Base-by-base conservation (phyloP, 1,140 invertebrate species). In the Platorchestia sp. region DNA sequence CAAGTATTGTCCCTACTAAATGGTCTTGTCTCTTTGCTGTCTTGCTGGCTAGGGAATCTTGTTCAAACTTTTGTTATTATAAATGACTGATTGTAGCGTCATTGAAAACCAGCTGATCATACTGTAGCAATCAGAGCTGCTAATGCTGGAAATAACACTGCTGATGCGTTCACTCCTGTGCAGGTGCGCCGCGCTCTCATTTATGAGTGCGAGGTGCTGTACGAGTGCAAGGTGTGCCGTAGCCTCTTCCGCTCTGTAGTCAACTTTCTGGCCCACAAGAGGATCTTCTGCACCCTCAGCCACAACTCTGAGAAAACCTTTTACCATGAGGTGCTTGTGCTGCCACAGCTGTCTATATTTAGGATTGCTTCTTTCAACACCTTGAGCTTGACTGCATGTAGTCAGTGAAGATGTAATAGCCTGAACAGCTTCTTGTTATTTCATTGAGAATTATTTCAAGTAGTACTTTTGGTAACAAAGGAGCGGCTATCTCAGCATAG, bases 211-310 rank as follows among this genome's bases (percentile, higher is more conserved):
- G 98, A 98, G 97, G 97, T 99, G 89, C 98, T 99, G 96, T 98
- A 98, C 97, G 98, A 99, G 97, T 99, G 98, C 97, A 98, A 98
- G 97, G 97, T 98, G 45, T 99, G 98, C 97, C 97, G 98, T n/a
- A 98, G 98, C 97, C 97, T 99, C 96, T 99, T 99, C 97, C 97
- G 98, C 96, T 98, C 98, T 96, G 97, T 99, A 95, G 98, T 98
- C 0, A 99, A 99, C 97, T 98, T 99, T 96, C 97, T 99, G 96
- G 98, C 98, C 87, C 98, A 99, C 96, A 99, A 99, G 97, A 97
- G 98, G 95, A 97, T 98, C 59, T 99, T 98, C 96, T 99, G 98
- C 97, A 97, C 97, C 96, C 97, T 97, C 93, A 97, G 97, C 95
- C 96, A 96, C 95, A 97, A 97, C 96, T 97, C 97, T 95, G 95